phyloP scores from a whole-genome alignment of 2,888 invertebrate species.

The Lucinisca nassula region DNA sequence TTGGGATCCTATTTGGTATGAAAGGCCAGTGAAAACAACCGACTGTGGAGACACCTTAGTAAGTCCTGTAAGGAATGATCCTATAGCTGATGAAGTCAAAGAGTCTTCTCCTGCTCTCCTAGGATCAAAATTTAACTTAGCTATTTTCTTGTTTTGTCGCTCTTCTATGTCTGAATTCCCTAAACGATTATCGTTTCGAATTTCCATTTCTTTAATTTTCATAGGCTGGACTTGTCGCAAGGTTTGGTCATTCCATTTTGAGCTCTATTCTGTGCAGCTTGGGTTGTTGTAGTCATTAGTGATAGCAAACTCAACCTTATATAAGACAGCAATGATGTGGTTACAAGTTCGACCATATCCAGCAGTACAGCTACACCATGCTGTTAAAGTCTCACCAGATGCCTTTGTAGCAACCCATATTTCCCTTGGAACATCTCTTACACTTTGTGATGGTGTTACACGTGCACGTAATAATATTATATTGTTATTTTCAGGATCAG shows the following conservation, averaged over 20 bases:
- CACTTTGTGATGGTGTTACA: conserved; percentile 19
- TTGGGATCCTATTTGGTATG: background rate
- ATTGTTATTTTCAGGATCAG: background rate
- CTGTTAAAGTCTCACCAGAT: background rate
- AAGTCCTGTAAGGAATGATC: background rate
- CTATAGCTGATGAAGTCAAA: background rate
- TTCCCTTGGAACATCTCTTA: background rate
- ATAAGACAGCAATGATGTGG: background rate
- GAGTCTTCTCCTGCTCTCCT: background rate
- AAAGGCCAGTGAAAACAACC: background rate
- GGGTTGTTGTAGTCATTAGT: background rate
- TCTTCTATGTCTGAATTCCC: background rate
- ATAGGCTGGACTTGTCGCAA: background rate
- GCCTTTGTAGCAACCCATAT: background rate
- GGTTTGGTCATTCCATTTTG: background rate
- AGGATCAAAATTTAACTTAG: background rate
- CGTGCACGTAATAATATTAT: background rate
- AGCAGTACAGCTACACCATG: conserved; percentile 32
- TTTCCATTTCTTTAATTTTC: background rate
- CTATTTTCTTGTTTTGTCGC: background rate
- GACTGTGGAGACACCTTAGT: background rate
- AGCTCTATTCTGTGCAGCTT: background rate
- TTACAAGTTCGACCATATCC: background rate
- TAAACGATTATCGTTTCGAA: background rate
- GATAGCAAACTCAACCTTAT: background rate